Conservation (phyloP, 2,888 invertebrate genomes). For the Epicampocera succincta region DNA sequence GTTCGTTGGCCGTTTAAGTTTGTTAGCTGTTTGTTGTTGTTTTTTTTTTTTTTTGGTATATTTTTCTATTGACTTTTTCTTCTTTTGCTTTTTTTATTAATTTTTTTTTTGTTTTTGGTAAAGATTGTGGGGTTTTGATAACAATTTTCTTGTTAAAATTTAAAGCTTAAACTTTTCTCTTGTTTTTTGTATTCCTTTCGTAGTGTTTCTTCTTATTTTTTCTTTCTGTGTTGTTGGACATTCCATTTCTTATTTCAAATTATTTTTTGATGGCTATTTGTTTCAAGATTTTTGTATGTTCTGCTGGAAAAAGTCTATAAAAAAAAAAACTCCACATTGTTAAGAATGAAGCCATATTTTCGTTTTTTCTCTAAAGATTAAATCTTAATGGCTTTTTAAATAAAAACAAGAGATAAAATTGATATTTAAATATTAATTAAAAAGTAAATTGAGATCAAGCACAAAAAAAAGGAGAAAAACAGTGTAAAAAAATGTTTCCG, state of each 20-base stretch:
- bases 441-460: not conserved
- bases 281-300: slow-evolving; percentile 4
- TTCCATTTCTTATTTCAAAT: slow-evolving; percentile 17
- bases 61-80: slow-evolving; percentile 19
- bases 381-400: slow-evolving; percentile 39
- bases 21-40: not conserved
- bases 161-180: slow-evolving; percentile 58
- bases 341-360: slow-evolving; percentile 1
- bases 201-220: not conserved
- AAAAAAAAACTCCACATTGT: slow-evolving; percentile 15
- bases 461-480: not conserved
- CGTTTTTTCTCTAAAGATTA: not conserved
- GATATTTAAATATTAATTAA: not conserved
- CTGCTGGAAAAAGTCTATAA: not conserved
- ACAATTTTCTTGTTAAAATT: slow-evolving; percentile 69
- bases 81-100: not conserved
- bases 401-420: slow-evolving; percentile 16
- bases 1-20: slow-evolving; percentile 31
- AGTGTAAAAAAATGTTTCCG: too few relatives aligned
- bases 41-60: not conserved
- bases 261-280: slow-evolving; percentile 26
- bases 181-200: not conserved
- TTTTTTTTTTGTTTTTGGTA: slow-evolving; percentile 7
- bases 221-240: too few relatives aligned
- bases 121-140: slow-evolving; percentile 61